phyloP scores from a whole-genome alignment of 2,888 invertebrate genomes.

The Microchrysa polita region DNA sequence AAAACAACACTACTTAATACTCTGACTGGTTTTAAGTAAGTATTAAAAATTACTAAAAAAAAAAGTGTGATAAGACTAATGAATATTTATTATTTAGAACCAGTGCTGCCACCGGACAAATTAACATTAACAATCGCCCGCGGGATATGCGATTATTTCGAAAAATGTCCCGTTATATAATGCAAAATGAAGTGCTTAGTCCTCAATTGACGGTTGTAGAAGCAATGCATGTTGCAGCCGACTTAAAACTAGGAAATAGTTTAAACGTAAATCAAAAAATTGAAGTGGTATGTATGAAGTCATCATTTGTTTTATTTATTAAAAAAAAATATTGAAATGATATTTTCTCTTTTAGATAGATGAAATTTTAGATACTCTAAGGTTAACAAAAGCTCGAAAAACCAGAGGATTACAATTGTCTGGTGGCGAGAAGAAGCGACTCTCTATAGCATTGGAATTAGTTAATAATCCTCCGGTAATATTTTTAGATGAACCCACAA shows the following conservation, averaged over 20 bases:
- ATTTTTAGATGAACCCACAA: conserved; percentile 96
- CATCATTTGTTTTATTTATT: no score
- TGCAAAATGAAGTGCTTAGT: conserved; percentile 91
- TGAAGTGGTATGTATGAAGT: conserved; percentile 74
- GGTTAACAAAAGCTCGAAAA: conserved; percentile 76
- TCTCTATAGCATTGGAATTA: conserved; percentile 93
- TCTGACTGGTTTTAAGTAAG: conserved; percentile 90
- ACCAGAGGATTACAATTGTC: conserved; percentile 81
- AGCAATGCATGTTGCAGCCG: conserved; percentile 87
- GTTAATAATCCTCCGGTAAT: conserved; percentile 93
- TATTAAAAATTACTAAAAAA: conserved; percentile 46
- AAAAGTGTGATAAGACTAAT: no score
- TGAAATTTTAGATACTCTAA: conserved; percentile 84
- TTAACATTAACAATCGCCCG: conserved; percentile 80
- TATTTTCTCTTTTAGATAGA: conserved; percentile 78
- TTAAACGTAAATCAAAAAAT: conserved; percentile 72
- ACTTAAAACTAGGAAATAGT: conserved; percentile 82
- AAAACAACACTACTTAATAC: conserved; percentile 91
- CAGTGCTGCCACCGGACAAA: conserved; percentile 74
- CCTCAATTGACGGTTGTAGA: conserved; percentile 88
- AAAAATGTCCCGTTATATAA: conserved; percentile 92
- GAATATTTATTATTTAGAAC: conserved; percentile 66
- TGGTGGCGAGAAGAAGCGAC: conserved; percentile 90
- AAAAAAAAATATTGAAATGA: not conserved
- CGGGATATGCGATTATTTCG: conserved; percentile 82